phyloP scores from a whole-genome alignment of 1,140 invertebrate species.

The Belonocnema kinseyi region DNA sequence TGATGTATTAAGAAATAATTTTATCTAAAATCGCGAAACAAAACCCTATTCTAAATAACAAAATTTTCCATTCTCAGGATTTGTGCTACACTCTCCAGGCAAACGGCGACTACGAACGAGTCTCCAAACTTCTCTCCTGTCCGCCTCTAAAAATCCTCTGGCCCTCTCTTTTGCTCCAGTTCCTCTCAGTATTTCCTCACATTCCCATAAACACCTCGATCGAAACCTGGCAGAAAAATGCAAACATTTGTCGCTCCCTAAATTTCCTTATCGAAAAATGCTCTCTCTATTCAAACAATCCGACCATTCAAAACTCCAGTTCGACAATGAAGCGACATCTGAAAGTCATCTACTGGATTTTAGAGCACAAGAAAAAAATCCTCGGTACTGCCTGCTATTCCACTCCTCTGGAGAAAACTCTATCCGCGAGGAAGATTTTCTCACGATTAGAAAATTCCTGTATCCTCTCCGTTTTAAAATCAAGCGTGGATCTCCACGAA shows the following conservation, averaged over 20 bases:
- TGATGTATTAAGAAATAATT: too few species aligned
- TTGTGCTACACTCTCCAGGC: constrained; percentile 56
- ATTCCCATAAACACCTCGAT: constrained; percentile 33
- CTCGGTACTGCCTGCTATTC: not conserved
- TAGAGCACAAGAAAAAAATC: constrained; percentile 44
- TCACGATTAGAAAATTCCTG: constrained; percentile 52
- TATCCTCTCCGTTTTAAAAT: constrained; percentile 58
- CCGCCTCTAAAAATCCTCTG: constrained; percentile 54
- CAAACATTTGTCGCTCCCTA: constrained; percentile 50
- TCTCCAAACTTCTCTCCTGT: constrained; percentile 54
- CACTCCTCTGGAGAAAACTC: constrained; percentile 32
- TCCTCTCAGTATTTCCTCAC: constrained; percentile 48
- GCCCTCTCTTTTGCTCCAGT: constrained; percentile 59
- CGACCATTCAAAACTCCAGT: constrained; percentile 50
- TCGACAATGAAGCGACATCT: constrained; percentile 49
- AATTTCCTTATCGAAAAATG: constrained; percentile 59
- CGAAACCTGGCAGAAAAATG: constrained; percentile 45
- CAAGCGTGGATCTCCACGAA: constrained; percentile 60
- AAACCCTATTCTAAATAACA: too few species aligned
- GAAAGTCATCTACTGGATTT: constrained; percentile 59
- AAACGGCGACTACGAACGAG: constrained; percentile 53
- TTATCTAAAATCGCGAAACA: too few species aligned
- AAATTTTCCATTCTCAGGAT: constrained; percentile 54
- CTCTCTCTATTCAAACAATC: constrained; percentile 44
- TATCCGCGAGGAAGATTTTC: constrained; percentile 56